phyloP scores from a whole-genome alignment of 2,797 vertebrate species.

The Scolopax bukidnonensis region DNA sequence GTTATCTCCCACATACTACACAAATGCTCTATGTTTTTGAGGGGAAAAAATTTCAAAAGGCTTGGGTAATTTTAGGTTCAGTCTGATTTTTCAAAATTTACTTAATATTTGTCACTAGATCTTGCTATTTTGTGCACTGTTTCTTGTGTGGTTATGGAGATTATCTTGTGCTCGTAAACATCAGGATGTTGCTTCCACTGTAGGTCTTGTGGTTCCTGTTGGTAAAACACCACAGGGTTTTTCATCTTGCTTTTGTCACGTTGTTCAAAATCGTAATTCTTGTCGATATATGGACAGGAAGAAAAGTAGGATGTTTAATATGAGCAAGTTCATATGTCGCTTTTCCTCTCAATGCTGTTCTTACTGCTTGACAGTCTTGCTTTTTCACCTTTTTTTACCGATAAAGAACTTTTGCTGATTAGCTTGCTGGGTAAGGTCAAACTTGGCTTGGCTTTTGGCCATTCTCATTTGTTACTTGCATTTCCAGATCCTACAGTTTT shows the following conservation, averaged over 20 bases:
- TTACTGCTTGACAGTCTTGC: not conserved
- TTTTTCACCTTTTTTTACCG: not conserved
- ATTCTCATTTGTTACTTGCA: not conserved
- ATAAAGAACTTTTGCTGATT: not conserved
- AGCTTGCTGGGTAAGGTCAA: not conserved
- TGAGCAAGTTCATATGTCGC: not conserved
- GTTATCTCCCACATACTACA: not conserved
- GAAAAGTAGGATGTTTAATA: not conserved
- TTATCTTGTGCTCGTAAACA: not conserved
- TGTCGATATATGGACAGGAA: not conserved
- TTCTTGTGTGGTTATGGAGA: not conserved
- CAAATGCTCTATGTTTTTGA: not conserved
- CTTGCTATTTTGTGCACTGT: not conserved
- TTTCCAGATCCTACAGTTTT: not conserved
- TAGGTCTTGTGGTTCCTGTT: not conserved
- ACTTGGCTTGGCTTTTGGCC: not conserved
- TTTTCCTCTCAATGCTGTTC: not conserved
- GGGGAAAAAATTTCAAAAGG: rapidly evolving
- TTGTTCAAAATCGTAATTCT: not conserved
- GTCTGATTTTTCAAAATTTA: not conserved
- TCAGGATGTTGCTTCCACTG: not conserved
- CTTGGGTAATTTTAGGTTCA: not conserved
- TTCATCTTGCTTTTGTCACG: not conserved
- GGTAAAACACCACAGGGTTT: not conserved
- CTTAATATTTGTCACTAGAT: not conserved